These are phyloP conservation scores for Pseudomugil gertrudae DNA, from an alignment of 2,797 vertebrate species.

Conservation along the genomic window DNA sequence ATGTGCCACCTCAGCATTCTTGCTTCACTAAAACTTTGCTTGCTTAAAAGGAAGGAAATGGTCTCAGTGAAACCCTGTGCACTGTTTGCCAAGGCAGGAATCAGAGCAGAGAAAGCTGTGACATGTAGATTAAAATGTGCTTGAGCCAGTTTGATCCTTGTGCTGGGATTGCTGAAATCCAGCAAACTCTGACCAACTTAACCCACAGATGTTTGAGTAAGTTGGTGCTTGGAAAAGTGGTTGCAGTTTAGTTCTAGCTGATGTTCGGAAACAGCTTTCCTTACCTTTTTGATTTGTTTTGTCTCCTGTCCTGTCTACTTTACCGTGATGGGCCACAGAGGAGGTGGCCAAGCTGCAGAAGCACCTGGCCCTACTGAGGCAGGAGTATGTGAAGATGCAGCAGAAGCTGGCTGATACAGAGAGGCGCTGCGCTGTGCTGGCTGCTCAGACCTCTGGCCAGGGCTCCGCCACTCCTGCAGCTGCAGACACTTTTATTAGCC, in stretches of 20 bases:
- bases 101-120: neutral
- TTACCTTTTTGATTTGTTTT: slow-evolving; percentile 33
- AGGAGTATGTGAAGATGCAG: slow-evolving; percentile 99
- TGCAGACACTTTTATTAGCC: slow-evolving; percentile 91
- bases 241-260: neutral
- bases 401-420: slow-evolving; percentile 96
- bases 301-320: slow-evolving; percentile 9
- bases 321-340: slow-evolving; percentile 79
- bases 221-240: neutral
- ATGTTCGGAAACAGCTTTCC: neutral
- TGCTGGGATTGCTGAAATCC: neutral
- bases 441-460: slow-evolving; percentile 85
- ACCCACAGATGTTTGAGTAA: neutral
- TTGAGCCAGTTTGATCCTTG: neutral
- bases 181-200: slow-evolving; percentile 1
- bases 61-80: slow-evolving; percentile 37
- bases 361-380: slow-evolving; percentile 95
- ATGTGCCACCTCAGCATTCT: slow-evolving; percentile 75
- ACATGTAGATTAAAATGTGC: slow-evolving; percentile 3
- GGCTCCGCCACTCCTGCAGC: slow-evolving; percentile 65
- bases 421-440: slow-evolving; percentile 88
- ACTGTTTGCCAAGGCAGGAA: slow-evolving; percentile 32
- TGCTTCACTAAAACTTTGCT: slow-evolving; percentile 67
- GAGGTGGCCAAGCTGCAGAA: slow-evolving; percentile 99
- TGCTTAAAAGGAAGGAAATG: slow-evolving; percentile 77